Percentiles rank a stretch among this genome's conserved stretches.
Evolutionary conservation across 2,113 vertebrate genomes (phyloP).

Genomic region (Todiramphus saurophagus): DNA sequence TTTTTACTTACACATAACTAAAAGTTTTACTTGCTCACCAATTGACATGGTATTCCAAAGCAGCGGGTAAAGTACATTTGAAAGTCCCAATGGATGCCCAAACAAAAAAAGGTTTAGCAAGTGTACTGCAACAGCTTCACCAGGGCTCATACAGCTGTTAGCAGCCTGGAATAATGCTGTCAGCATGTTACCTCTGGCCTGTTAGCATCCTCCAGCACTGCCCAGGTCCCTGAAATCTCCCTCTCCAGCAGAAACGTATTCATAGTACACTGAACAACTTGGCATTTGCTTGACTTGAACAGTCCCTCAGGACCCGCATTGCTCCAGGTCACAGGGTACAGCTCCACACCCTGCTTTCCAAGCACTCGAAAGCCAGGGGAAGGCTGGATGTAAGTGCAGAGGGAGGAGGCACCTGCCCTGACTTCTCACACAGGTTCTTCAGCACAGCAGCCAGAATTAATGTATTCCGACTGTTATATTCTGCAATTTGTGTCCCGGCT

Average conservation of each 20-base stretch:
- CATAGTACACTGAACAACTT: not conserved
- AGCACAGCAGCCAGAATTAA: not conserved
- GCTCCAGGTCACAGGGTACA: accelerated
- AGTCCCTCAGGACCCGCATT: not conserved
- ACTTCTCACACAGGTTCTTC: not conserved
- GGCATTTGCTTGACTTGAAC: not conserved
- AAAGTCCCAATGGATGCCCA: not conserved
- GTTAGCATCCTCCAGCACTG: not conserved
- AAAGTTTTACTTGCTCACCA: not conserved
- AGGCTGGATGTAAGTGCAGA: not conserved
- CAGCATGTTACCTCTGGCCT: accelerated
- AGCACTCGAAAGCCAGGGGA: accelerated
- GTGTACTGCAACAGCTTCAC: not conserved
- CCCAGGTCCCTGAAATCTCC: not conserved
- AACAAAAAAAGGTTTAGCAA: not conserved
- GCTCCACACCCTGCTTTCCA: not conserved
- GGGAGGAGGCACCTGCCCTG: not conserved
- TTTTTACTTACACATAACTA: not conserved
- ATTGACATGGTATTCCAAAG: not conserved
- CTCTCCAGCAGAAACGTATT: not conserved
- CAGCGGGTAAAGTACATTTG: not conserved
- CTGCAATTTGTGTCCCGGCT: accelerated
- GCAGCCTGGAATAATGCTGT: not conserved
- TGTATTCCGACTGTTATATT: accelerated
- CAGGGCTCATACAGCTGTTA: not conserved